Percentiles rank a stretch among this genome's conserved stretches.
Conservation (phyloP, 30 jellyfish, hydroid and myxozoan species). For the Aurelia sp. region DNA sequence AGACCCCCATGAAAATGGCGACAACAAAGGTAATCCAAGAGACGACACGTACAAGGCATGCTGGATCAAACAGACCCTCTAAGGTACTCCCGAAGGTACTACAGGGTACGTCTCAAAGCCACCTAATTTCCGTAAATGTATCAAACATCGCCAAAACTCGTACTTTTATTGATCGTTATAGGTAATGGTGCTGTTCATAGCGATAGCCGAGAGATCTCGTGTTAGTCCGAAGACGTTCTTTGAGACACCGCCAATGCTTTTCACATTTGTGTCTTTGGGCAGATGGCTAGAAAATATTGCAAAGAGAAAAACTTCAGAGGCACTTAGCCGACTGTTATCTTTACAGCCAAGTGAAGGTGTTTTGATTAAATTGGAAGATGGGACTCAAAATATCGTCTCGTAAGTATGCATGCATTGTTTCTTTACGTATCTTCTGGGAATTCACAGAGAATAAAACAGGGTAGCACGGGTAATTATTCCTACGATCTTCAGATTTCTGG, state of each 20-base stretch:
- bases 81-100: too few species aligned
- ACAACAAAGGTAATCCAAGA: too few species aligned
- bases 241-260: slow-evolving; percentile 99
- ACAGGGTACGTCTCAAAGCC: too few species aligned
- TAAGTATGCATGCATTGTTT: slow-evolving; percentile 7
- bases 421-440: not conserved
- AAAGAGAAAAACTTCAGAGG: slow-evolving; percentile 94
- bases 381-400: slow-evolving; percentile 33
- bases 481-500: too few species aligned
- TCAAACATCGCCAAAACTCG: too few species aligned
- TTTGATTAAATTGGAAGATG: slow-evolving; percentile 70
- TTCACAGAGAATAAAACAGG: not conserved
- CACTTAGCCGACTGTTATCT: slow-evolving; percentile 76
- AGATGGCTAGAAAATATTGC: slow-evolving; percentile 95
- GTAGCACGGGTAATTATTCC: too few species aligned
- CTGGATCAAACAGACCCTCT: too few species aligned
- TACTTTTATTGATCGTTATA: not conserved
- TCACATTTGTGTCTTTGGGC: slow-evolving; percentile 91
- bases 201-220: slow-evolving; percentile 66
- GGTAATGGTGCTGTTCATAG: slow-evolving; percentile 82
- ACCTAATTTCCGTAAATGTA: too few species aligned
- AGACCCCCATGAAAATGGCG: too few species aligned
- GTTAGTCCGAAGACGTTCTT: slow-evolving; percentile 93
- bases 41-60: too few species aligned
- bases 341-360: slow-evolving; percentile 94